These are phyloP conservation scores for Lithophane semibrunnea DNA, from an alignment of 2,888 invertebrate genomes.

Conservation along the genomic window DNA sequence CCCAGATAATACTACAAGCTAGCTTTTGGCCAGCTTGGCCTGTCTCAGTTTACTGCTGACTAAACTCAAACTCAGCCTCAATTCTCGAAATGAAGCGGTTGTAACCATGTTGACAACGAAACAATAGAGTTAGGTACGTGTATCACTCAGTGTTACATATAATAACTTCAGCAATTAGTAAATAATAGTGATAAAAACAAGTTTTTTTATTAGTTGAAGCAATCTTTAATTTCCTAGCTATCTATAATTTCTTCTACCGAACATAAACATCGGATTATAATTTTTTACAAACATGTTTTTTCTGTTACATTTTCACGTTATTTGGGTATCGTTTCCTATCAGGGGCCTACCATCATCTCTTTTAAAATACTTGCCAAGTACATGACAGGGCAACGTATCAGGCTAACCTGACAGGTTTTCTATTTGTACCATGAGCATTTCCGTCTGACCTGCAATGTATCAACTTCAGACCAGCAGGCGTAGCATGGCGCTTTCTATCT, in stretches of 20 bases:
- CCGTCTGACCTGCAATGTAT: too few relatives aligned
- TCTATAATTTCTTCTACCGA: background rate
- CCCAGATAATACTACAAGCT: too few relatives aligned
- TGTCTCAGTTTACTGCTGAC: background rate
- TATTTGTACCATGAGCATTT: too few relatives aligned
- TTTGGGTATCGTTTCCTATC: constrained; percentile 11
- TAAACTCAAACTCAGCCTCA: background rate
- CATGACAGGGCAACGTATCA: too few relatives aligned
- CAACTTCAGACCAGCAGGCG: too few relatives aligned
- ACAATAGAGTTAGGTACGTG: too few relatives aligned
- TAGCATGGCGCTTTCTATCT: too few relatives aligned
- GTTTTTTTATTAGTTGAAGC: background rate
- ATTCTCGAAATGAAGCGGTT: background rate
- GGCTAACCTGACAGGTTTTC: too few relatives aligned
- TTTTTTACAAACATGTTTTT: background rate
- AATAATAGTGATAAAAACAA: constrained; percentile 3
- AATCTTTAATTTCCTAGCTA: background rate
- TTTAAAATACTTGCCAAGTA: too few relatives aligned
- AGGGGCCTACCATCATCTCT: too few relatives aligned
- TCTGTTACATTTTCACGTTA: background rate
- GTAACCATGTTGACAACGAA: background rate
- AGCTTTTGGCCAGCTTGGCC: too few relatives aligned
- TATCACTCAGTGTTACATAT: background rate
- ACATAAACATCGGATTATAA: background rate
- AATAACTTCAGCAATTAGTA: background rate